Conservation (phyloP, 2,888 invertebrate genomes). For the Drosophila recens region DNA sequence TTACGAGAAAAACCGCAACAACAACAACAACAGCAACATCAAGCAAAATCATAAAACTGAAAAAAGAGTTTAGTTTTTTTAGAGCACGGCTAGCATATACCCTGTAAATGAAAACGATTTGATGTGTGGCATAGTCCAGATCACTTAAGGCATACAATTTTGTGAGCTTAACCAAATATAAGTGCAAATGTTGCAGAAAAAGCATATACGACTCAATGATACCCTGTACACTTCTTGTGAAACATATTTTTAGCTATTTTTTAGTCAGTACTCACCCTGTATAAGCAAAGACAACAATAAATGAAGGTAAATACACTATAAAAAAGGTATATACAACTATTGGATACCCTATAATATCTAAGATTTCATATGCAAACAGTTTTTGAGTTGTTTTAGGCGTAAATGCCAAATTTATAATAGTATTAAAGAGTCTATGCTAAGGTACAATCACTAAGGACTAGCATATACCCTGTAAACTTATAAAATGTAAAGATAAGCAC, state of each 20-base stretch:
- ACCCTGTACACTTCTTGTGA: not conserved
- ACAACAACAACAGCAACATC: slow-evolving; percentile 22
- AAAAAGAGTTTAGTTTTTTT: not conserved
- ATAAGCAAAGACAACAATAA: not conserved
- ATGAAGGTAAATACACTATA: no score
- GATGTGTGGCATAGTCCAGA: not conserved
- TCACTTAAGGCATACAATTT: no score
- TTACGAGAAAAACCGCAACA: slow-evolving; percentile 23
- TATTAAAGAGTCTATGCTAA: no score
- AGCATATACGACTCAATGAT: not conserved
- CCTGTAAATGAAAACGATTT: slow-evolving; percentile 4
- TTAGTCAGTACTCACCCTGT: accelerated
- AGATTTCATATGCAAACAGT: not conserved
- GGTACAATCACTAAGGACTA: not conserved
- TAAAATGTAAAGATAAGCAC: not conserved
- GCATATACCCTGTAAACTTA: not conserved
- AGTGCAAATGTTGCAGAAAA: not conserved
- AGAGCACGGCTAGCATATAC: slow-evolving; percentile 18
- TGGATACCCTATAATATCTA: not conserved
- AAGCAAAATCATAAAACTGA: no score
- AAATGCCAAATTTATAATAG: no score
- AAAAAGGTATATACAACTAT: not conserved
- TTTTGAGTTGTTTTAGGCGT: not conserved
- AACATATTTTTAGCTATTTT: no score
- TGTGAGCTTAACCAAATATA: no score